Evolutionary conservation across 2,113 vertebrate species (phyloP), one percentile per base, ranked within the genome.

Genomic region (Paraplagusia blochii): DNA sequence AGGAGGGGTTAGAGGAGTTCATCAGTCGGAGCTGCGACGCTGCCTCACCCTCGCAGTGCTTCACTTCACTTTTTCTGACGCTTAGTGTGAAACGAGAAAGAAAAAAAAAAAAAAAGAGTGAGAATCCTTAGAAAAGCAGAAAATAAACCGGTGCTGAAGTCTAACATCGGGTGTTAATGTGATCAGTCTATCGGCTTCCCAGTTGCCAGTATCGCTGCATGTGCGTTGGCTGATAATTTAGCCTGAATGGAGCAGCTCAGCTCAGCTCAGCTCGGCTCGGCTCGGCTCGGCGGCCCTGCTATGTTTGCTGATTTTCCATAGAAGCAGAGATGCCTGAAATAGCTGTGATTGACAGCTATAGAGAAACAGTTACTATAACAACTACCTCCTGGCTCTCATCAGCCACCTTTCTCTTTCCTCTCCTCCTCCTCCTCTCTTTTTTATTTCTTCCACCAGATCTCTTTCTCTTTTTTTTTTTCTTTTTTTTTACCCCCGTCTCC

Each of bases 321-420:
- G 76, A 80, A 58, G 63, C 53, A 15, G 22, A 64, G 71, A 80
- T 74, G 76, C 86, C 77, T 84, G 81, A 88, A 88, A 88, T 86
- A 85, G 77, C 79, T 71, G 53, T 84, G 86, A 85, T 77, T 84
- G 85, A 84, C 85, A 80, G 85, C 66, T 84, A 80, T 76, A 83
- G 80, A 81, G 75, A 83, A 68, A 72, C 81, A 81, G 87, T 88
- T 88, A 87, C 85, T 88, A 88, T 87, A 88, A 87, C 83, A 87
- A 88, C 86, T 88, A 81, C 74, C 83, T 81, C 68, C 75, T 77
- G 76, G 74, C 76, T 83, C 83, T 83, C 77, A 72, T 79, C 42
- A 64, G 9, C 59, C 15, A 62, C 11, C 39, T 66, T 57, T 53
- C 56, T n/a, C 44, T 19, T 44, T 53, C 49, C 43, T 57, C 53